Conservation (phyloP, 2,888 invertebrate genomes). For the Noctua fimbriata region DNA sequence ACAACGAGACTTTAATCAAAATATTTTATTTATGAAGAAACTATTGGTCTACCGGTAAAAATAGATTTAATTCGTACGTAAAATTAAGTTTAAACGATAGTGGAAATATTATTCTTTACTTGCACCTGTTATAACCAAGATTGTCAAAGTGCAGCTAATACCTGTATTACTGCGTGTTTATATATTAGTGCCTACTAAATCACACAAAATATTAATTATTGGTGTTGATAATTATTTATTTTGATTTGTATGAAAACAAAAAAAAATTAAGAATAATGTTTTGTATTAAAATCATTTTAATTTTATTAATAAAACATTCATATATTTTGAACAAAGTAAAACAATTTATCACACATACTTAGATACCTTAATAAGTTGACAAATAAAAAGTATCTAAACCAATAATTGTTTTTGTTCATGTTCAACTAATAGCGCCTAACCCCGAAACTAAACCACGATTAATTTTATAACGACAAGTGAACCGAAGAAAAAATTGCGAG, state of each 20-base stretch:
- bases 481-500: neutral
- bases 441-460: neutral
- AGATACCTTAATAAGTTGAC: neutral
- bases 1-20: neutral
- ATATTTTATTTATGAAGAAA: neutral
- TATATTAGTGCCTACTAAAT: neutral
- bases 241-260: neutral
- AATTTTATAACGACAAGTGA: neutral
- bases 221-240: neutral
- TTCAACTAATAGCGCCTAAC: neutral
- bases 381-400: neutral
- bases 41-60: neutral
- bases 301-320: conserved; percentile 6
- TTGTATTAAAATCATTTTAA: neutral
- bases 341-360: neutral
- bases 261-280: neutral
- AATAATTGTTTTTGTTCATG: neutral
- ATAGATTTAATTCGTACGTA: neutral
- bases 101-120: neutral
- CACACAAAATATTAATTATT: neutral
- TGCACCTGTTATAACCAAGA: neutral
- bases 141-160: neutral
- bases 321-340: neutral
- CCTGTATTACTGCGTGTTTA: neutral
- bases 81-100: neutral